Evolutionary conservation across 2,888 invertebrate genomes (phyloP).

Genomic region (Neuroscelio doddi): DNA sequence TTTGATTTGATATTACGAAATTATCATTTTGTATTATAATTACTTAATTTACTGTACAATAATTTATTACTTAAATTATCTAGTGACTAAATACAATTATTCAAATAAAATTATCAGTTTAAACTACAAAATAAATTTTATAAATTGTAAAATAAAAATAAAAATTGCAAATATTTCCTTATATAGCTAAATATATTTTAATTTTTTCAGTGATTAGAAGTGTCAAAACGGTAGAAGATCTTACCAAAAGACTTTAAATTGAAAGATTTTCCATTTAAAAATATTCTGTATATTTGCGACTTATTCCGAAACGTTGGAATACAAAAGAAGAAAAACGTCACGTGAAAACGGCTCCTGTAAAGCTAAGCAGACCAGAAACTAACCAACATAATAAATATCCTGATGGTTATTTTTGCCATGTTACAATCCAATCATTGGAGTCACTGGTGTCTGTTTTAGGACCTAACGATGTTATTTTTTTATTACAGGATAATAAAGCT

Average conservation of each 20-base stretch:
- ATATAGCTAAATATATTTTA: no score
- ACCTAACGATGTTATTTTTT: conserved; percentile 38
- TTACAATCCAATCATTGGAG: conserved; percentile 32
- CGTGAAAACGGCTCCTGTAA: conserved; percentile 53
- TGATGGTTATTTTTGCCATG: conserved; percentile 45
- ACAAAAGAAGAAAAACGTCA: conserved; percentile 54
- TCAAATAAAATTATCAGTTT: no score
- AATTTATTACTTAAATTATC: no score
- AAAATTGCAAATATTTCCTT: no score
- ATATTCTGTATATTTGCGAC: conserved; percentile 53
- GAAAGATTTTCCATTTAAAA: no score
- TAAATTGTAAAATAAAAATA: no score
- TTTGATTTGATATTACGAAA: no score
- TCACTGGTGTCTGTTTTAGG: conserved; percentile 45
- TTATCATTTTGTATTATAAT: no score
- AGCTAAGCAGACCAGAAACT: conserved; percentile 39
- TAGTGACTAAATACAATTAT: no score
- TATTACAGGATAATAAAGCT: conserved; percentile 56
- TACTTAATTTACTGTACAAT: no score
- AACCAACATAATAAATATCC: conserved; percentile 49
- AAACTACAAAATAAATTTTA: no score
- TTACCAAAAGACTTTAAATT: no score
- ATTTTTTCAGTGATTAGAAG: conserved; percentile 2
- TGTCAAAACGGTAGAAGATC: neutral
- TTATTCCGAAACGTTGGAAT: conserved; percentile 48